Evolutionary conservation across 2,113 vertebrate genomes (phyloP).

Genomic region (Brachyhypopomus occidentalis): DNA sequence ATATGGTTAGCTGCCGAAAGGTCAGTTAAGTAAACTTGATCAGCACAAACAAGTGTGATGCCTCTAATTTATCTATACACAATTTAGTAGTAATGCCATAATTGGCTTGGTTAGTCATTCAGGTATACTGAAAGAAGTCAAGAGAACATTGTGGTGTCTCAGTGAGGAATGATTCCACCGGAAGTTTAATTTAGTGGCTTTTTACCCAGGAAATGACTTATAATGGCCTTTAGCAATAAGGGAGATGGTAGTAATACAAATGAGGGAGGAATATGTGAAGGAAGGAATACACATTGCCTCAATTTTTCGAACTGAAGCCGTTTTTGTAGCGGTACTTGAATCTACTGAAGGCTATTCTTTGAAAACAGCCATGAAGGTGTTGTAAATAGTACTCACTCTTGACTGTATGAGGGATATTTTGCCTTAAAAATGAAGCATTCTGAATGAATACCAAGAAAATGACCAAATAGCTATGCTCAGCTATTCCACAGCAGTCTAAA

Average conservation of each 20-base stretch:
- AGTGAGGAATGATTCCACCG: constrained; percentile 73
- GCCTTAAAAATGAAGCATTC: too few relatives aligned
- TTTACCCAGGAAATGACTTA: constrained; percentile 71
- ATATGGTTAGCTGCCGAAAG: constrained; percentile 71
- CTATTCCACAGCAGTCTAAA: too few relatives aligned
- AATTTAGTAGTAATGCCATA: constrained; percentile 77
- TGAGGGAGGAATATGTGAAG: constrained; percentile 61
- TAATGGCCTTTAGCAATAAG: constrained; percentile 64
- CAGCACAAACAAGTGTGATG: constrained; percentile 77
- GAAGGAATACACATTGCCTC: constrained; percentile 58
- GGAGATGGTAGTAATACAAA: constrained; percentile 64
- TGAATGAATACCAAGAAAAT: too few relatives aligned
- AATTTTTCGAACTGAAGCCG: constrained; percentile 1
- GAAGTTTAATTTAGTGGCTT: constrained; percentile 73
- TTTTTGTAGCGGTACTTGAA: too few relatives aligned
- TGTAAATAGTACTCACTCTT: too few relatives aligned
- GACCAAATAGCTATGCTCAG: too few relatives aligned
- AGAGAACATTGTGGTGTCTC: constrained; percentile 75
- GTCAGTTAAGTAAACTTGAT: constrained; percentile 76
- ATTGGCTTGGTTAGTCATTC: constrained; percentile 77
- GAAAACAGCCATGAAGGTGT: too few relatives aligned
- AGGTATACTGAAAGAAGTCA: constrained; percentile 76
- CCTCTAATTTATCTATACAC: constrained; percentile 76
- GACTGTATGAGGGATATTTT: too few relatives aligned
- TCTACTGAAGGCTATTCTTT: not conserved